Base-by-base conservation (phyloP, 2,888 invertebrate species). In the Aromia moschata region DNA sequence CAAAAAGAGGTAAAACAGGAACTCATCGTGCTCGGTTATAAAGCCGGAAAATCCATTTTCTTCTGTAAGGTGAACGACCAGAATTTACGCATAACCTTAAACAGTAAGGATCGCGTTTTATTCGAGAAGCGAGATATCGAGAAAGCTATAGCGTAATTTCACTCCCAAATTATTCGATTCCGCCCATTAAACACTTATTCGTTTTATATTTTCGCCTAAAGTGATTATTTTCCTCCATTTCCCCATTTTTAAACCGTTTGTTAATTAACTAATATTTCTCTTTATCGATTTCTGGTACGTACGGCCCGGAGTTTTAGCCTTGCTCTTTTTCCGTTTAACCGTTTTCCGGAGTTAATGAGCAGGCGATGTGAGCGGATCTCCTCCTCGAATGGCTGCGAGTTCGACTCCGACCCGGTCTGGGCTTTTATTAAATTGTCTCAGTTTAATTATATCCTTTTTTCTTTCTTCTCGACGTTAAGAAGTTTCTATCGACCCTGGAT, bases 401-500 rank as follows among this genome's bases (percentile, higher is more conserved):
- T 57, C 58, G 51, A 45, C 58, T 64, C 56, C 58, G 56, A 58
- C 55, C 54, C 60, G 60, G 65, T 54, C 66, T 56, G 53, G 51
- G 36, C 55, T 55, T 60, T 69, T 69, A 69, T 69, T 67, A 65
- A 68, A 69, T 69, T 69, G 67, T 66, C 66, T 60, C 56, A 44
- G 53, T 60, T 62, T 60, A 58, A 65, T 69, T 67, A 62, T 62
- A 58, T 59, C 58, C 53, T 53, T 43, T 56, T 44, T 30, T 45
- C 56, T 9, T 25, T 25, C 9, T 25, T 25, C 25, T 25, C 4
- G 9, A 9, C 25, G 4, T 9, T 25, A 25, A 25, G 25, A 25
- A 25, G 5, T 4, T 25, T 25, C 9, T 25, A 25, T 25, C 5
- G 5, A 9, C 25, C 9, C 9, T 25, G 4, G 9, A 25, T 25